A percentile compares a stretch with the other conserved stretches of the same genome.
These are phyloP conservation scores for Megamerina dolium DNA, from an alignment of 2,888 invertebrate genomes.

Conservation along the genomic window DNA sequence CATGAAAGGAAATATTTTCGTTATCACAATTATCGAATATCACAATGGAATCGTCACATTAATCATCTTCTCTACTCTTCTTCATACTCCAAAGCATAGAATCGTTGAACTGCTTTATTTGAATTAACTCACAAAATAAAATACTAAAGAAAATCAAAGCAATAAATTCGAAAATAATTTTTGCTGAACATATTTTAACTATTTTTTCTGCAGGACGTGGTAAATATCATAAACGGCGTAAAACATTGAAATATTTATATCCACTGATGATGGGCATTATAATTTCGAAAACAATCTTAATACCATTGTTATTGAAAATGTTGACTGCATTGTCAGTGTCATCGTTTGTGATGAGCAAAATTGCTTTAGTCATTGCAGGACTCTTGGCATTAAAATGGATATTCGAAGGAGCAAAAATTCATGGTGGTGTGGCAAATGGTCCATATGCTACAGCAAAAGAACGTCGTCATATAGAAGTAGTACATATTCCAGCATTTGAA, in stretches of 20 bases:
- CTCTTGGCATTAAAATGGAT: slow-evolving; percentile 40
- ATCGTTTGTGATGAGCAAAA: slow-evolving; percentile 46
- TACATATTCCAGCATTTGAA: slow-evolving; percentile 30
- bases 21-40: no score
- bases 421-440: slow-evolving; percentile 1
- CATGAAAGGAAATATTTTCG: no score
- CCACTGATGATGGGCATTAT: slow-evolving; percentile 60
- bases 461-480: slow-evolving; percentile 32
- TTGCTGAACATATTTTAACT: not conserved
- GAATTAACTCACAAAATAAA: no score
- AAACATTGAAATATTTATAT: slow-evolving; percentile 55
- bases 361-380: slow-evolving; percentile 39
- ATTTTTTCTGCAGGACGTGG: slow-evolving; percentile 32
- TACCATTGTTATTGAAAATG: slow-evolving; percentile 63
- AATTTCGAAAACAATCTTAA: slow-evolving; percentile 60
- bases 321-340: slow-evolving; percentile 61
- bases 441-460: slow-evolving; percentile 4
- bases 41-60: no score
- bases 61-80: no score
- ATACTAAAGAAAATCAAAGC: not conserved
- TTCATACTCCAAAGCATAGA: no score
- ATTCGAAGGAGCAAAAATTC: slow-evolving; percentile 20
- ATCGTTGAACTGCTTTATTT: no score
- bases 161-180: not conserved
- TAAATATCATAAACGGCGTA: slow-evolving; percentile 45